phyloP scores from a whole-genome alignment of 1,140 invertebrate genomes.

The Habropoda laboriosa region DNA sequence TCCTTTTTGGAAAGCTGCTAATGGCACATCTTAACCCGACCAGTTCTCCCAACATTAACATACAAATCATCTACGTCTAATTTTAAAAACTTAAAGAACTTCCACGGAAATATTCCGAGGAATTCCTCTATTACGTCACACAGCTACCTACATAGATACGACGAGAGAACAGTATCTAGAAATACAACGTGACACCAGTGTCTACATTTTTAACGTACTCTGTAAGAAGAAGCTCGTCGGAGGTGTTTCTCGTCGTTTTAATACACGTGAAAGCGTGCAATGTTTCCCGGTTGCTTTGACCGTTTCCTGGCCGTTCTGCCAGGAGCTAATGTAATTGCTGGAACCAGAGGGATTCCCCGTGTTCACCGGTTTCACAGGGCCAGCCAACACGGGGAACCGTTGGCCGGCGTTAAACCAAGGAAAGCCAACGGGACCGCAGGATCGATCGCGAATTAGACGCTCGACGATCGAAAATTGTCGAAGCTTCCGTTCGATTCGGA shows the following conservation, averaged over 20 bases:
- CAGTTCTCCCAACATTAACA: too few species aligned
- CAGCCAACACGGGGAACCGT: not conserved
- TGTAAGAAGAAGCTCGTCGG: too few species aligned
- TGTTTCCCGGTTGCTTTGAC: not conserved
- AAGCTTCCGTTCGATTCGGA: not conserved
- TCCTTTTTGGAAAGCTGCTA: too few species aligned
- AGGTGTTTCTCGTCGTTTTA: too few species aligned
- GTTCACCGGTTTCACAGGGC: not conserved
- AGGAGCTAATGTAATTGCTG: conserved; percentile 18
- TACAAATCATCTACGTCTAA: too few species aligned
- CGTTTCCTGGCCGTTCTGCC: not conserved
- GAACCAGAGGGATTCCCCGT: not conserved
- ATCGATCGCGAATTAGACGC: conserved; percentile 18
- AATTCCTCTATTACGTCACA: too few species aligned
- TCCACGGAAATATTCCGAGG: too few species aligned
- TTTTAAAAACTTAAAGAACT: too few species aligned
- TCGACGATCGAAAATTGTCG: conserved; percentile 15
- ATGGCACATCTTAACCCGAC: too few species aligned
- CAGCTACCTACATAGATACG: too few species aligned
- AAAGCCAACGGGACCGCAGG: conserved; percentile 9
- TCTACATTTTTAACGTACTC: not conserved
- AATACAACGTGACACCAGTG: not conserved
- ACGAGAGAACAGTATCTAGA: too few species aligned
- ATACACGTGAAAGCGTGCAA: not conserved
- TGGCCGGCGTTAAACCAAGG: conserved; percentile 5